Percentiles rank a stretch among this genome's conserved stretches.
phyloP scores from a whole-genome alignment of 2,113 vertebrate species.

The Xiphophorus couchianus region DNA sequence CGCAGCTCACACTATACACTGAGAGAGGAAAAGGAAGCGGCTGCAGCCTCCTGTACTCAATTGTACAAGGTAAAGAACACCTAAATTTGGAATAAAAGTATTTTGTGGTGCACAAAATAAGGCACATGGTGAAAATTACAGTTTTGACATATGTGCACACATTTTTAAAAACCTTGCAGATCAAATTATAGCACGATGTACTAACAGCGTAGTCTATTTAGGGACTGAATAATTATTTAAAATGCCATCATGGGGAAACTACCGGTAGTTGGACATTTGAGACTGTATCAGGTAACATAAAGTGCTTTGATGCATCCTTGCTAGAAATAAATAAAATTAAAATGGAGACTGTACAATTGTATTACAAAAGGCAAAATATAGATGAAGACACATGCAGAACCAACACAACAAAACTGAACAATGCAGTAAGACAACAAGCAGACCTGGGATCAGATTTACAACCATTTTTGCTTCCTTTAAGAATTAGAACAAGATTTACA shows the following conservation, averaged over 20 bases:
- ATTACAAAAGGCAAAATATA: background rate
- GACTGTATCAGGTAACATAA: background rate
- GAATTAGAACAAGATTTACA: background rate
- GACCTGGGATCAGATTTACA: constrained; percentile 62
- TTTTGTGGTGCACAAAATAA: background rate
- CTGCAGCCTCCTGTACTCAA: background rate
- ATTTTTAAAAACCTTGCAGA: no score
- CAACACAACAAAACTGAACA: constrained; percentile 50
- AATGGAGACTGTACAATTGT: background rate
- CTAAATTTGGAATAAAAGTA: background rate
- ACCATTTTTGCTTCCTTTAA: background rate
- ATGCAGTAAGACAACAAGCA: constrained; percentile 53
- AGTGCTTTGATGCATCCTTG: background rate
- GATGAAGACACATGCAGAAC: constrained; percentile 61
- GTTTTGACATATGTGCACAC: background rate
- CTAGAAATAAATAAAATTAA: background rate
- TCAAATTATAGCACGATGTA: no score
- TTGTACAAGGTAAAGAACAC: background rate
- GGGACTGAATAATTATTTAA: background rate
- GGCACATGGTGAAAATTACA: background rate
- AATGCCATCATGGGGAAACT: background rate
- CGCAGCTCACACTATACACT: background rate
- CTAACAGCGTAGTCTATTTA: no score
- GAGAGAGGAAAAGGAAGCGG: background rate
- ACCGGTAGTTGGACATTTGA: background rate